Base-by-base conservation (phyloP, 2,888 invertebrate species). In the Cabera pusaria region DNA sequence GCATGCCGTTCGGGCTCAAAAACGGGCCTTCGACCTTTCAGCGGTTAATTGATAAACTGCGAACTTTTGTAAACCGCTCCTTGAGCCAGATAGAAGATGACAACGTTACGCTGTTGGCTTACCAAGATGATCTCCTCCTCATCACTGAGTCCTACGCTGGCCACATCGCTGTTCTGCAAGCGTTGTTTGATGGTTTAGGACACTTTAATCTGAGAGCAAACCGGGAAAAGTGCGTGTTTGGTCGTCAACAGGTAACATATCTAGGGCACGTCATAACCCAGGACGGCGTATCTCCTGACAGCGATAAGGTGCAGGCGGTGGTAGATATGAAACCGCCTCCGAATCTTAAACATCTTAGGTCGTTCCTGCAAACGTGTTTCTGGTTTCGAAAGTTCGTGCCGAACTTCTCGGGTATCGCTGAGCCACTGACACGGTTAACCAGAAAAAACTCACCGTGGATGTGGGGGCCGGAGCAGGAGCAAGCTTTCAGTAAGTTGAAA, bases 301-400 rank as follows among this genome's bases (percentile, higher is more conserved):
- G 50, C 4, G n/a, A 5, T 0, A 56, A 59, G 42, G 39, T 48
- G 0, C n/a, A 37, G 2, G 52, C 56, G 5, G 48, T 56, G 1
- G 0, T 43, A 3, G 37, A 44, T 1, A 40, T 39, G 19, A 18
- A 27, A 12, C 12, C 3, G 1, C 50, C 50, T 1, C 27, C 18
- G 1, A 47, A 42, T 17, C 25, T 47, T 1, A 25, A 40, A 16
- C 35, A 49, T 1, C 7, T 52, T 0, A 49, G 9, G 0, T 45
- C 46, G 14, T 49, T 52, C 20, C 36, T 53, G 34, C 49, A 44
- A 24, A 52, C 44, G 1, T 54, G 52, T 19, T 45, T 49, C 0
- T 64, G 59, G 59, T 60, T 50, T 7, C 27, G 59, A 0, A 44
- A 50, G 1, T 59, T 59, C 20, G 49, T 60, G 1, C 39, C 47